Conservation (phyloP, 2,888 invertebrate species). For the Ramazzottius varieornatus region DNA sequence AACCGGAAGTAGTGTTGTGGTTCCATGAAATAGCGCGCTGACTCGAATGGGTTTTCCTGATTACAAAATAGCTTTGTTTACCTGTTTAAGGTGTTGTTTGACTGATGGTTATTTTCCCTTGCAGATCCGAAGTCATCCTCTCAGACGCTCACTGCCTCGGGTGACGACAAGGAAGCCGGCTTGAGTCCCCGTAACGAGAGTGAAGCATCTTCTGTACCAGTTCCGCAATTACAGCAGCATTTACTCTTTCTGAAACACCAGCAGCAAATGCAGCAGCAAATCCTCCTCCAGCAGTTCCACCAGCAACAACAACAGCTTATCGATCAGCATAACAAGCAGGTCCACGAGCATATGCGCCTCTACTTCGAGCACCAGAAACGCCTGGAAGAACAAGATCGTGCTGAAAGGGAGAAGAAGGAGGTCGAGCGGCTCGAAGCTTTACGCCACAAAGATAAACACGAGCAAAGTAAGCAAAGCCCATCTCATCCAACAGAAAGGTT, state of each 20-base stretch:
- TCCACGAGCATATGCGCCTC: constrained; percentile 44
- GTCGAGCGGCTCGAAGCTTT: constrained; percentile 56
- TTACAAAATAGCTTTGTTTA: no score
- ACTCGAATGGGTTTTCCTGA: no score
- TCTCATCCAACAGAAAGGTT: not conserved
- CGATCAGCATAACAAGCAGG: constrained; percentile 64
- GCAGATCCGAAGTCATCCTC: no score
- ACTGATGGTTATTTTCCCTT: no score
- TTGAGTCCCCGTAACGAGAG: not conserved
- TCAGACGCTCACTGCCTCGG: no score
- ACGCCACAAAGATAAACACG: constrained; percentile 73
- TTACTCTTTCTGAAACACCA: constrained; percentile 58
- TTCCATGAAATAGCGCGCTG: no score
- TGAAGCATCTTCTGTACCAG: not conserved
- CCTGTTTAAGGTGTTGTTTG: no score
- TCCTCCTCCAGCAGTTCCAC: constrained; percentile 65
- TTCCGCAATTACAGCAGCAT: constrained; percentile 12
- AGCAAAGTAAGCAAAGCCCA: constrained; percentile 44
- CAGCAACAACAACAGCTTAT: constrained; percentile 67
- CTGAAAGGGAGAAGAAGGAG: constrained; percentile 44
- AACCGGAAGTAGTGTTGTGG: no score
- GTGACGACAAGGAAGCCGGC: no score
- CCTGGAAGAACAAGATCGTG: constrained; percentile 37
- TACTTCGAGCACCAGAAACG: constrained; percentile 56
- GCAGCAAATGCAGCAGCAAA: constrained; percentile 70